phyloP scores from a whole-genome alignment of 2,888 invertebrate species.

The Cheilosia grossa region DNA sequence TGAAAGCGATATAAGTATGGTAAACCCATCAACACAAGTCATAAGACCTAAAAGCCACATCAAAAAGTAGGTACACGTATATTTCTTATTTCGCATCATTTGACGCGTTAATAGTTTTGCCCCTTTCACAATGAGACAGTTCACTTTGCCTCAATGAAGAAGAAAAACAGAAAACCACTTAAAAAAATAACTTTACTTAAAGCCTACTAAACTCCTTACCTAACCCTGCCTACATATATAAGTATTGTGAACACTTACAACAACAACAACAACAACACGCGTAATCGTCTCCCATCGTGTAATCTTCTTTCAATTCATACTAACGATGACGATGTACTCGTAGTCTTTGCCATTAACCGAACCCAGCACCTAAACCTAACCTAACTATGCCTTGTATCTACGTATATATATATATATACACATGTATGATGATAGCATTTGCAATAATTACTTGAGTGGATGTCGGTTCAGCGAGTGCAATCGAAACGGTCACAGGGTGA shows the following conservation, averaged over 20 bases:
- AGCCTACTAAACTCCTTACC: slow-evolving; percentile 56
- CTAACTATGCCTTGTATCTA: neutral
- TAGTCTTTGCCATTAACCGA: slow-evolving; percentile 3
- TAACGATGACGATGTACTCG: slow-evolving; percentile 8
- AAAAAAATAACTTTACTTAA: slow-evolving; percentile 35
- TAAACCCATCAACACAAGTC: no score
- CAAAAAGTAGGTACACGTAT: no score
- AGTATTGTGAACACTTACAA: no score
- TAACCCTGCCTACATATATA: no score
- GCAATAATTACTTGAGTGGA: slow-evolving; percentile 17
- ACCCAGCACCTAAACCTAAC: no score
- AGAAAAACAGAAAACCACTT: slow-evolving; percentile 42
- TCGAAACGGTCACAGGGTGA: slow-evolving; percentile 41
- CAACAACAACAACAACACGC: neutral
- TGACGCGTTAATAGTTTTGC: no score
- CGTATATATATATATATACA: neutral
- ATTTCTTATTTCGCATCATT: no score
- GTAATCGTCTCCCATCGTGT: slow-evolving; percentile 15
- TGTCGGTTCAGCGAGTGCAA: slow-evolving; percentile 16
- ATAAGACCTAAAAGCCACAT: no score
- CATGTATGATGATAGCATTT: neutral
- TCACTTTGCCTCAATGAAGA: slow-evolving; percentile 46
- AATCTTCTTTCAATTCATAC: slow-evolving; percentile 28
- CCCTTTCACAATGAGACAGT: neutral
- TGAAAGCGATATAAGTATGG: no score